These are phyloP conservation scores for Turdus rufiventris DNA, from an alignment of 2,113 vertebrate genomes.

Conservation along the genomic window DNA sequence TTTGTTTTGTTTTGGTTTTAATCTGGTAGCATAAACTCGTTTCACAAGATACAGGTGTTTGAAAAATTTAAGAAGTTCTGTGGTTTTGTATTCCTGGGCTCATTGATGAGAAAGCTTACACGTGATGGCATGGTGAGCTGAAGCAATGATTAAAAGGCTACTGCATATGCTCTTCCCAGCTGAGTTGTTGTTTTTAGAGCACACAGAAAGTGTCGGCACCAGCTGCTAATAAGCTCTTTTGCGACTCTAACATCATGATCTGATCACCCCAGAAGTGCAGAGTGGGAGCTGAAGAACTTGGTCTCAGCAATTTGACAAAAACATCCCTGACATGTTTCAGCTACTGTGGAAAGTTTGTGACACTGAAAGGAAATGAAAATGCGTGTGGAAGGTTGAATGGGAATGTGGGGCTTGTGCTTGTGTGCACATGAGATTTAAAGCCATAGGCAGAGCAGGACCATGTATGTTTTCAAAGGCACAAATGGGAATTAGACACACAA, in stretches of 20 bases:
- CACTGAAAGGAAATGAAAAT: conserved; percentile 23
- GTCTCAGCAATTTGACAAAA: conserved; percentile 23
- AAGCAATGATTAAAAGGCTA: conserved; percentile 54
- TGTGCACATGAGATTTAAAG: conserved; percentile 15
- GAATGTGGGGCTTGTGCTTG: background rate
- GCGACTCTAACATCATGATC: conserved; percentile 34
- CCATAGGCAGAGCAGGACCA: background rate
- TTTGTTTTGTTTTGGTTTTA: background rate
- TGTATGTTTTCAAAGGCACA: background rate
- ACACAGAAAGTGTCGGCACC: conserved; percentile 28
- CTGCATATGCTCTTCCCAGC: conserved; percentile 46
- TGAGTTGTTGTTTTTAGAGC: conserved; percentile 57
- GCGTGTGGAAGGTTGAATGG: background rate
- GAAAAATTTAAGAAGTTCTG: conserved; percentile 23
- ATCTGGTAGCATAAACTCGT: conserved; percentile 6
- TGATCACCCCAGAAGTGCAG: conserved; percentile 46
- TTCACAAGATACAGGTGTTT: conserved; percentile 48
- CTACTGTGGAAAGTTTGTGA: background rate
- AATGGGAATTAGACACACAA: background rate
- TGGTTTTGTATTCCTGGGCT: conserved; percentile 26
- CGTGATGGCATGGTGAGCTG: conserved; percentile 13
- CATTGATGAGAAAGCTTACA: conserved; percentile 39
- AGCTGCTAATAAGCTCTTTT: conserved; percentile 59
- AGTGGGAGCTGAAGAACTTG: conserved; percentile 34
- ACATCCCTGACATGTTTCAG: conserved; percentile 16